phyloP scores from a whole-genome alignment of 2,797 vertebrate species.

The Hoplostethus mediterraneus region DNA sequence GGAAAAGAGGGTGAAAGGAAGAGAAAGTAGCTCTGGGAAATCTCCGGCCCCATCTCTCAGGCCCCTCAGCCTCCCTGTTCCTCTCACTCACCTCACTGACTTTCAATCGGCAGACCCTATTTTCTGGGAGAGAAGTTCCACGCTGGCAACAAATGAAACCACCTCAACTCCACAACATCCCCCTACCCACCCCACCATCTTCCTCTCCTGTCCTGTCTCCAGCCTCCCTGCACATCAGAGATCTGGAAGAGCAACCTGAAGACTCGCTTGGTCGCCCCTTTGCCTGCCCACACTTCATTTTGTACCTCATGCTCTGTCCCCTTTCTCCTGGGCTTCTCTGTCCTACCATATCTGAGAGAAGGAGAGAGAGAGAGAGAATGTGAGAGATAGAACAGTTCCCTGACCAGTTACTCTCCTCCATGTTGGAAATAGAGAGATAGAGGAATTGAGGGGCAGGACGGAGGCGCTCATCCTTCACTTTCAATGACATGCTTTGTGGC shows the following conservation, averaged over 20 bases:
- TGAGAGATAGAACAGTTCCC: constrained; percentile 2
- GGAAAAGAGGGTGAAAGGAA: constrained; percentile 27
- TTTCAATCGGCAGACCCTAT: constrained; percentile 78
- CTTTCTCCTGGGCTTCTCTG: constrained; percentile 8
- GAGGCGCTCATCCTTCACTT: background rate
- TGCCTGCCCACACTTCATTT: constrained; percentile 44
- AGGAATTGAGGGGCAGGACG: background rate
- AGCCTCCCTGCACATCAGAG: constrained; percentile 65
- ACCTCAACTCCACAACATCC: constrained; percentile 54
- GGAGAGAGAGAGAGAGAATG: background rate
- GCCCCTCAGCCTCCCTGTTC: constrained; percentile 53
- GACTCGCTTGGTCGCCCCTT: constrained; percentile 35
- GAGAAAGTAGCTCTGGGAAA: constrained; percentile 60
- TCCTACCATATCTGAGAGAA: constrained; percentile 12
- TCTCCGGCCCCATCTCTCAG: constrained; percentile 52
- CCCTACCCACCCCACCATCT: constrained; percentile 48
- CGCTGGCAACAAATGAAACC: constrained; percentile 75
- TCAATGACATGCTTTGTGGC: background rate
- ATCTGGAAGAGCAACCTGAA: constrained; percentile 56
- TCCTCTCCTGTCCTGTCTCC: constrained; percentile 38
- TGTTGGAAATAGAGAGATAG: constrained; percentile 25
- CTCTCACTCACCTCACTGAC: constrained; percentile 73
- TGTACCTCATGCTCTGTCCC: constrained; percentile 18
- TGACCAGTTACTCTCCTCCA: background rate
- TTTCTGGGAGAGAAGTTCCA: constrained; percentile 69